Conservation (phyloP, 2,888 invertebrate species). For the Tipula lateralis region DNA sequence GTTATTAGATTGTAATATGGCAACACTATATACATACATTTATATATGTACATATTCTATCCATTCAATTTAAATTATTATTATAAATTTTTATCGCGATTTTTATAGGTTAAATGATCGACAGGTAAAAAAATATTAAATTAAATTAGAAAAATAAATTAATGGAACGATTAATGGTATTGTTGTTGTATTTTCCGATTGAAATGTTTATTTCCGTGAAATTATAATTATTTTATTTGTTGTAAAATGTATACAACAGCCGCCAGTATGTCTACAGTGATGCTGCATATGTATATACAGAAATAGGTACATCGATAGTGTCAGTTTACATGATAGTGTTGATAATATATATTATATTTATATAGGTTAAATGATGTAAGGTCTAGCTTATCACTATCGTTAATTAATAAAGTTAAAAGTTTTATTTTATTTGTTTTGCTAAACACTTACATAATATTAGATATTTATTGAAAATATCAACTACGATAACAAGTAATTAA, state of each 20-base stretch:
- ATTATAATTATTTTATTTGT: not conserved
- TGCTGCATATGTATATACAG: not conserved
- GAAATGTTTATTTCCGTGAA: not conserved
- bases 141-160: not conserved
- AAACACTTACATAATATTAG: no score
- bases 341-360: no score
- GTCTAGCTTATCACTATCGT: no score
- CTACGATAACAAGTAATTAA: no score
- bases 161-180: not conserved
- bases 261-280: not conserved
- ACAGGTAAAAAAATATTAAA: not conserved
- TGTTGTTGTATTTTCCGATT: not conserved
- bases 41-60: not conserved
- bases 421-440: no score
- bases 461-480: no score
- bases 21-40: not conserved
- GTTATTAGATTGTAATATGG: not conserved
- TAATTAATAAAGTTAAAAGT: no score
- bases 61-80: not conserved
- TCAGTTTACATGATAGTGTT: no score
- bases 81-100: not conserved
- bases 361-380: no score
- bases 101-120: constrained; percentile 19
- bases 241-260: no score
- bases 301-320: no score